These are phyloP conservation scores for Tolypeutes matacus DNA, from an alignment of 2,797 vertebrate species.

Conservation along the genomic window DNA sequence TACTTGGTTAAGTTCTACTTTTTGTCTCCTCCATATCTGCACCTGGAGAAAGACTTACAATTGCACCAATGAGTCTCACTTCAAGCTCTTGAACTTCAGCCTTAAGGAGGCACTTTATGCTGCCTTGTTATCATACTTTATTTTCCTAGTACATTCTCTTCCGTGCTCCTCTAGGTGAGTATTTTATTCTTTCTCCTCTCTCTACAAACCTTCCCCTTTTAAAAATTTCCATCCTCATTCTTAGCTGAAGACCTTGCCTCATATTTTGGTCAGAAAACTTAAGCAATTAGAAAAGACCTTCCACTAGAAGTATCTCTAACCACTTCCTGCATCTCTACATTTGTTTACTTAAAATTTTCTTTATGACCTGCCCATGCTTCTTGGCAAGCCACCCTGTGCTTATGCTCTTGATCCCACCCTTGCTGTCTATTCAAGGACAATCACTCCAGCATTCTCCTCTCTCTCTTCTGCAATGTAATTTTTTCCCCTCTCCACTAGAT, in stretches of 20 bases:
- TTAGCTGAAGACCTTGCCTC: neutral
- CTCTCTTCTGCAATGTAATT: neutral
- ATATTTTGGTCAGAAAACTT: neutral
- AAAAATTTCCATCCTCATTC: neutral
- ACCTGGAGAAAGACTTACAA: neutral
- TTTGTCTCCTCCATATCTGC: neutral
- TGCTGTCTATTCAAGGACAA: neutral
- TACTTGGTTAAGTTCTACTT: neutral
- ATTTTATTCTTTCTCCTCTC: neutral
- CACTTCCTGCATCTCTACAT: neutral
- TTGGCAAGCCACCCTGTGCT: neutral
- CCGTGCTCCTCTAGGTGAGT: neutral
- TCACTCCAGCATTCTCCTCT: neutral
- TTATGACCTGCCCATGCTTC: neutral
- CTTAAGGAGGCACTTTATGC: neutral
- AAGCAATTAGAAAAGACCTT: neutral
- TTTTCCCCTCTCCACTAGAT: neutral
- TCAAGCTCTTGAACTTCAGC: neutral
- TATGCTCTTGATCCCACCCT: neutral
- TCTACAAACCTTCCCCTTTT: neutral
- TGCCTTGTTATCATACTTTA: neutral
- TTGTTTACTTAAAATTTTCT: neutral
- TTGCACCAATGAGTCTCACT: neutral
- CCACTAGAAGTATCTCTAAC: neutral
- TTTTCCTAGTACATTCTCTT: neutral